phyloP scores from a whole-genome alignment of 1,140 invertebrate genomes.

The Ephestia elutella region DNA sequence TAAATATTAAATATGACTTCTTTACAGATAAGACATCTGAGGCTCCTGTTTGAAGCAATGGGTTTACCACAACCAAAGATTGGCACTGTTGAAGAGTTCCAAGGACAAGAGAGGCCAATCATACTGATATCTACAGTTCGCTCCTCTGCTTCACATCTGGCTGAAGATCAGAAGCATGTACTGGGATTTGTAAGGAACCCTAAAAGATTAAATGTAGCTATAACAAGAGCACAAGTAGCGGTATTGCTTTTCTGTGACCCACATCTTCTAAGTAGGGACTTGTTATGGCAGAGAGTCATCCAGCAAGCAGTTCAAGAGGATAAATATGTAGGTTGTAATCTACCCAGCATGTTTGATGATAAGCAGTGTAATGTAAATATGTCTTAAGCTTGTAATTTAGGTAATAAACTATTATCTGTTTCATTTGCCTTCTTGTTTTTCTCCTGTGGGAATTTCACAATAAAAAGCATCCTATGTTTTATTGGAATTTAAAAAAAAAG shows the following conservation, averaged over 20 bases:
- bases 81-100: slow-evolving; percentile 96
- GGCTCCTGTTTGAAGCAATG: slow-evolving; percentile 79
- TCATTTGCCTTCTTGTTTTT: too few species aligned
- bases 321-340: slow-evolving; percentile 79
- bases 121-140: slow-evolving; percentile 93
- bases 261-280: slow-evolving; percentile 80
- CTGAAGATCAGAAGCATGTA: slow-evolving; percentile 75
- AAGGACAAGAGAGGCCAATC: slow-evolving; percentile 91
- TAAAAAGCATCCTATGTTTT: too few species aligned
- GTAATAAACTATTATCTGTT: slow-evolving; percentile 10
- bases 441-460: too few species aligned
- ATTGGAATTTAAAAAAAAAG: too few species aligned
- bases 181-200: slow-evolving; percentile 86
- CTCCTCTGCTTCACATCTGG: slow-evolving; percentile 65
- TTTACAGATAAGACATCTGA: slow-evolving; percentile 83
- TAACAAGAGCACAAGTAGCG: slow-evolving; percentile 87
- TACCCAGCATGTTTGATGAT: slow-evolving; percentile 45
- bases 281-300: slow-evolving; percentile 82
- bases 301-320: slow-evolving; percentile 78
- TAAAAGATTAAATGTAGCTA: slow-evolving; percentile 89
- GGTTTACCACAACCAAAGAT: slow-evolving; percentile 85
- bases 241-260: slow-evolving; percentile 91
- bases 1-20: not conserved
- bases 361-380: slow-evolving; percentile 4
- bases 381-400: slow-evolving; percentile 7